phyloP scores from a whole-genome alignment of 2,113 vertebrate species.

The Noturus placidus region DNA sequence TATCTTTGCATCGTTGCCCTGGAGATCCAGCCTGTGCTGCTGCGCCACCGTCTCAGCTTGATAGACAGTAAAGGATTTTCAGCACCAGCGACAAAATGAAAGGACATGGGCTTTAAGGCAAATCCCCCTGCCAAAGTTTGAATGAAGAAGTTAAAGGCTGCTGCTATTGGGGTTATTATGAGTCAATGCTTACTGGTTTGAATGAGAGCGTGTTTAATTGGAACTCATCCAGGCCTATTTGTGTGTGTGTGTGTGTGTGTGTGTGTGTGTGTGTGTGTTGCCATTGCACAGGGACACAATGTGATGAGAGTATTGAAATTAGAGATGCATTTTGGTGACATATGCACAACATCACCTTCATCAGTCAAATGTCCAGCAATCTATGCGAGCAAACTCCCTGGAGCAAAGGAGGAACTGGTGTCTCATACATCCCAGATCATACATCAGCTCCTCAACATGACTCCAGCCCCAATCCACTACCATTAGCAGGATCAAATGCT shows the following conservation, averaged over 20 bases:
- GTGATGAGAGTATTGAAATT: background rate
- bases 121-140: conserved; percentile 49
- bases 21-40: conserved; percentile 48
- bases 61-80: conserved; percentile 55
- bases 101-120: conserved; percentile 52
- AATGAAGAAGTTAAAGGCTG: conserved; percentile 52
- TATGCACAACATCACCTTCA: conserved; percentile 22
- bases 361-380: conserved; percentile 44
- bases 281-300: background rate
- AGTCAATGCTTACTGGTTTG: conserved; percentile 35
- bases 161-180: conserved; percentile 45
- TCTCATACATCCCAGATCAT: background rate
- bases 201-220: conserved; percentile 17
- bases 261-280: background rate
- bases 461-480: conserved; percentile 39
- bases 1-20: conserved; percentile 56
- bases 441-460: conserved; percentile 41
- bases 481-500: conserved; percentile 63
- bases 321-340: background rate
- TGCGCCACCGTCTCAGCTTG: conserved; percentile 57
- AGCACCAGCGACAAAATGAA: conserved; percentile 47
- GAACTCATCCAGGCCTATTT: background rate
- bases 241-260: background rate
- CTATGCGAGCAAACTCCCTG: conserved; percentile 52
- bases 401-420: background rate